phyloP scores from a whole-genome alignment of 2,888 invertebrate genomes.

The Charanyca ferruginea region DNA sequence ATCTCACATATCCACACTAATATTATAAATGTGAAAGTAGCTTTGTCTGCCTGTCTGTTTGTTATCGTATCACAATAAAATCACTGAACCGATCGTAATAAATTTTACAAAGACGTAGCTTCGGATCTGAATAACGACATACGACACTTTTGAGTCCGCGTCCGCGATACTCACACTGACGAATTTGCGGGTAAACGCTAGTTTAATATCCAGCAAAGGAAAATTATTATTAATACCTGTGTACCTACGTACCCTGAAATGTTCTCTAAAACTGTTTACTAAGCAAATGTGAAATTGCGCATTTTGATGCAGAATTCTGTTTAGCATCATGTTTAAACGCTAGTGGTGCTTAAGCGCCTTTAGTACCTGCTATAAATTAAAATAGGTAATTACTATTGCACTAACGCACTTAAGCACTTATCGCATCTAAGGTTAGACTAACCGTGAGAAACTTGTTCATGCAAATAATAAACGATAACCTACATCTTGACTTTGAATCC shows the following conservation, averaged over 20 bases:
- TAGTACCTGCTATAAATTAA: slow-evolving; percentile 11
- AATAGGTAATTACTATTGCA: neutral
- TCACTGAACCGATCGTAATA: too few relatives aligned
- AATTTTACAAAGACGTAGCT: too few relatives aligned
- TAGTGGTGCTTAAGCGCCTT: neutral
- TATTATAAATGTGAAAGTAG: too few relatives aligned
- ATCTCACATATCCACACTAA: slow-evolving; percentile 29
- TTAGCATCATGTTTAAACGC: slow-evolving; percentile 15
- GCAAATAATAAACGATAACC: neutral
- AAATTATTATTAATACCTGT: slow-evolving; percentile 51
- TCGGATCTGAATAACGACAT: too few relatives aligned
- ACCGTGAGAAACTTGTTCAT: neutral
- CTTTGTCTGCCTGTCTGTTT: too few relatives aligned
- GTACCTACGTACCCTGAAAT: slow-evolving; percentile 23
- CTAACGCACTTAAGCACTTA: neutral
- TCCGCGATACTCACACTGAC: neutral
- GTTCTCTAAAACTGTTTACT: slow-evolving; percentile 50
- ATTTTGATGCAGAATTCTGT: slow-evolving; percentile 51
- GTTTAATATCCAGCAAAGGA: slow-evolving; percentile 59
- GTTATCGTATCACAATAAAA: too few relatives aligned
- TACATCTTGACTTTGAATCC: slow-evolving; percentile 11
- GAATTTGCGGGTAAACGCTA: neutral
- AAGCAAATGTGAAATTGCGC: slow-evolving; percentile 50
- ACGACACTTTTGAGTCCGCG: neutral
- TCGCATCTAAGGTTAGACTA: neutral